Percentiles rank a stretch among this genome's conserved stretches.
phyloP scores from a whole-genome alignment of 1,140 invertebrate species.

The Octopus bimaculoides region DNA sequence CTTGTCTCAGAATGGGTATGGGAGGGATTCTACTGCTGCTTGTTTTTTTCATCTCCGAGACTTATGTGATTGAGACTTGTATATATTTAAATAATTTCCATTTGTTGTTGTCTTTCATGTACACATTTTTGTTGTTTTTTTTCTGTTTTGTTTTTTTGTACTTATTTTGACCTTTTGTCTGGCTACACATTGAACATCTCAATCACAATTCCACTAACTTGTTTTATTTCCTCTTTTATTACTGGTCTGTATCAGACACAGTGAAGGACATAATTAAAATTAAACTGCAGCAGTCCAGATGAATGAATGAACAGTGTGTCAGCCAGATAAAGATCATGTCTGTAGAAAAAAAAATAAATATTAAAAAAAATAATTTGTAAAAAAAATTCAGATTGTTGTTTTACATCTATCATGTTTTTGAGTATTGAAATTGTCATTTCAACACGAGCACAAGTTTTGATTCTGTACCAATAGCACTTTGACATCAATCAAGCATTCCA shows the following conservation, averaged over 20 bases:
- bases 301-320: background rate
- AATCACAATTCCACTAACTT: background rate
- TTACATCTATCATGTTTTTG: too few relatives aligned
- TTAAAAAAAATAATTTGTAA: too few relatives aligned
- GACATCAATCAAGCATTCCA: too few relatives aligned
- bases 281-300: background rate
- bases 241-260: background rate
- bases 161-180: background rate
- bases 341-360: too few relatives aligned
- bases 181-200: background rate
- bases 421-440: too few relatives aligned
- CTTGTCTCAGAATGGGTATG: too few relatives aligned
- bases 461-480: too few relatives aligned
- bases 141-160: background rate
- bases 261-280: background rate
- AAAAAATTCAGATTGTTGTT: too few relatives aligned
- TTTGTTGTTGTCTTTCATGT: slow-evolving; percentile 1
- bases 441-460: too few relatives aligned
- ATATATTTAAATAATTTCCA: background rate
- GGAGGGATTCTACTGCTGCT: too few relatives aligned
- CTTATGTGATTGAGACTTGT: slow-evolving; percentile 8
- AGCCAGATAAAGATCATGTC: background rate
- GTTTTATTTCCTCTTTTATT: background rate
- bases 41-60: too few relatives aligned
- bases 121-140: background rate